phyloP scores from a whole-genome alignment of 2,113 vertebrate genomes.

The Brienomyrus brachyistius region DNA sequence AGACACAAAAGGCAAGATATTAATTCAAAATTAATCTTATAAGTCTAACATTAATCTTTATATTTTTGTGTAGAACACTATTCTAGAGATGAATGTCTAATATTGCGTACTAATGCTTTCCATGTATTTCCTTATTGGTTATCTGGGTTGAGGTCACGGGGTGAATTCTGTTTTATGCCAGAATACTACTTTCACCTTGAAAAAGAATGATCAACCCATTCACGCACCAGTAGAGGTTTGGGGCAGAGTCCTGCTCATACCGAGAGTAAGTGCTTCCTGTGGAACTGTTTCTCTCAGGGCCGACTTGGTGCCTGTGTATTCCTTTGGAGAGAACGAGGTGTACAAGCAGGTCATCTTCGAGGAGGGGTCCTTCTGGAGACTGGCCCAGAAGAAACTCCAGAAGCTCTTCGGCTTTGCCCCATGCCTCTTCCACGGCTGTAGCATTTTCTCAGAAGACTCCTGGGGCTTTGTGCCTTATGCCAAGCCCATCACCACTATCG shows the following conservation, averaged over 20 bases:
- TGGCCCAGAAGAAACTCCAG: constrained; percentile 80
- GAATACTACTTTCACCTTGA: neutral
- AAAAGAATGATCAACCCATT: neutral
- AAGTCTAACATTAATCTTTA: neutral
- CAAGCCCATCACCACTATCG: constrained; percentile 87
- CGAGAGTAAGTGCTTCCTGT: neutral
- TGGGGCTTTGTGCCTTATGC: constrained; percentile 84
- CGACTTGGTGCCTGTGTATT: constrained; percentile 87
- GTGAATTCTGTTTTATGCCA: neutral
- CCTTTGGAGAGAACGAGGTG: constrained; percentile 90
- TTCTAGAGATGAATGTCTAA: neutral
- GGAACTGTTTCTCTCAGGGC: constrained; percentile 56
- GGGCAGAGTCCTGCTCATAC: neutral
- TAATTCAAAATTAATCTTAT: constrained; percentile 28
- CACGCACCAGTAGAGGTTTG: neutral
- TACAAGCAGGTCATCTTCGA: constrained; percentile 88
- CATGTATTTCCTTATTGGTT: neutral
- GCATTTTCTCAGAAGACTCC: constrained; percentile 76
- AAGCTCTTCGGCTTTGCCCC: constrained; percentile 90
- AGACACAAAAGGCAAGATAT: neutral
- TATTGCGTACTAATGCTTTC: neutral
- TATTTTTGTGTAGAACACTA: neutral
- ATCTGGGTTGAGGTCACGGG: neutral
- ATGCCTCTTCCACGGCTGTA: constrained; percentile 85
- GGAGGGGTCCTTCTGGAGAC: constrained; percentile 74